Conservation (phyloP, 2,888 invertebrate species). For the Hirtodrosophila histrioides region DNA sequence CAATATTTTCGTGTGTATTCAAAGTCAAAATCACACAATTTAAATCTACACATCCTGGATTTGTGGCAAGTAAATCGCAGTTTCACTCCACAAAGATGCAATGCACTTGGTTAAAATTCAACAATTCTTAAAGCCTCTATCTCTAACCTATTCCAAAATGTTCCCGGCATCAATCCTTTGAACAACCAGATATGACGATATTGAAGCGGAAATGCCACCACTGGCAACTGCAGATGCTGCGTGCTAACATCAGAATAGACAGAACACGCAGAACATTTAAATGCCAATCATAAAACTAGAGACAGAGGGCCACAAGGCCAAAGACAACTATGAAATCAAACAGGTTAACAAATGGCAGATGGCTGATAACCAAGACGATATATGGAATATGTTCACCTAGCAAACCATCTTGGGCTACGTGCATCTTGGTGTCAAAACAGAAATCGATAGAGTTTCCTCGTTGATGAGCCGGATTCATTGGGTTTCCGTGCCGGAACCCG, state of each 20-base stretch:
- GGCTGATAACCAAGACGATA: constrained; percentile 13
- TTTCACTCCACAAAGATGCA: too few relatives aligned
- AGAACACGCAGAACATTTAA: constrained; percentile 10
- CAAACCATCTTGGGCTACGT: constrained; percentile 6
- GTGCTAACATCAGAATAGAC: not conserved
- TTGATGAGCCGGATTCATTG: constrained; percentile 60
- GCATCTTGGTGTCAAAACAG: not conserved
- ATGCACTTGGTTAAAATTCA: too few relatives aligned
- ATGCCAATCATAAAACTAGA: constrained; percentile 5
- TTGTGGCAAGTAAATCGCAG: too few relatives aligned
- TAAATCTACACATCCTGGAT: too few relatives aligned
- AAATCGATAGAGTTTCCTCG: constrained; percentile 36
- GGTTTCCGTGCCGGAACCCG: constrained; percentile 39
- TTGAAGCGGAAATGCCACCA: too few relatives aligned
- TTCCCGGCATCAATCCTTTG: too few relatives aligned
- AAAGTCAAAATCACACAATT: too few relatives aligned
- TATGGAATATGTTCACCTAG: constrained; percentile 7
- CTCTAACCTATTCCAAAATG: too few relatives aligned
- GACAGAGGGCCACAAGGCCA: not conserved
- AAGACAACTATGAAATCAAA: constrained; percentile 9
- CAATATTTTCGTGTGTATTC: too few relatives aligned
- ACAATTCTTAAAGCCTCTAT: too few relatives aligned
- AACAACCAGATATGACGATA: too few relatives aligned
- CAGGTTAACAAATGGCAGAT: constrained; percentile 16
- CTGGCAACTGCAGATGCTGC: not conserved